Evolutionary conservation across 2,888 invertebrate species (phyloP).

Genomic region (Plusia festucae): DNA sequence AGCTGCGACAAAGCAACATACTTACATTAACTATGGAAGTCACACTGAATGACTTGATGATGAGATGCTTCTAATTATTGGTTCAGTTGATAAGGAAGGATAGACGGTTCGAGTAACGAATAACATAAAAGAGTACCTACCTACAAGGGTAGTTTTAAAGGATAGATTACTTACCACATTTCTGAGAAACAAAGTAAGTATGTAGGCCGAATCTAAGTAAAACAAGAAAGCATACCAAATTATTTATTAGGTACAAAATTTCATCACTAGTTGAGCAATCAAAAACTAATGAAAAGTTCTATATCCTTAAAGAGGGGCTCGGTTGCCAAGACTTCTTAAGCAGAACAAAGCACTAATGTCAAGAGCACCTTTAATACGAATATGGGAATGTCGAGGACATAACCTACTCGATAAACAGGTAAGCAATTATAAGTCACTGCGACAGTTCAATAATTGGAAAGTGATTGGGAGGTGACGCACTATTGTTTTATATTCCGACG

Average conservation of each 20-base stretch:
- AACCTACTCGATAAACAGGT: slow-evolving; percentile 24
- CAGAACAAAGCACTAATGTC: slow-evolving; percentile 38
- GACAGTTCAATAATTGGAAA: neutral
- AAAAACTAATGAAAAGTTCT: neutral
- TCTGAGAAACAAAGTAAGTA: neutral
- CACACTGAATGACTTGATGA: neutral
- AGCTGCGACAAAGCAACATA: slow-evolving; percentile 66
- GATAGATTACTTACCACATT: neutral
- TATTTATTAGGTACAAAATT: neutral
- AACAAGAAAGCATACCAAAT: neutral
- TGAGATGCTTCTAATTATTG: neutral
- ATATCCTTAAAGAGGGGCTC: slow-evolving; percentile 20
- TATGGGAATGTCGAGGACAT: slow-evolving; percentile 28
- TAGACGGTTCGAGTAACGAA: neutral
- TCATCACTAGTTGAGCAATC: neutral
- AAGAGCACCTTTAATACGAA: slow-evolving; percentile 37
- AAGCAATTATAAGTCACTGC: slow-evolving; percentile 5
- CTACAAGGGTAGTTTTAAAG: no score
- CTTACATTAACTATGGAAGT: no score
- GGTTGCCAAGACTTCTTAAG: slow-evolving; percentile 36
- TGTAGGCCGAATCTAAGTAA: neutral
- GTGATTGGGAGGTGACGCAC: neutral
- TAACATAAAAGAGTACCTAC: no score
- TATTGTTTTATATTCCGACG: no score
- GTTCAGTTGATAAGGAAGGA: neutral